A percentile compares a stretch with the other conserved stretches of the same genome.
Evolutionary conservation across 2,888 invertebrate genomes (phyloP).

Genomic region (Scaeva pyrastri): DNA sequence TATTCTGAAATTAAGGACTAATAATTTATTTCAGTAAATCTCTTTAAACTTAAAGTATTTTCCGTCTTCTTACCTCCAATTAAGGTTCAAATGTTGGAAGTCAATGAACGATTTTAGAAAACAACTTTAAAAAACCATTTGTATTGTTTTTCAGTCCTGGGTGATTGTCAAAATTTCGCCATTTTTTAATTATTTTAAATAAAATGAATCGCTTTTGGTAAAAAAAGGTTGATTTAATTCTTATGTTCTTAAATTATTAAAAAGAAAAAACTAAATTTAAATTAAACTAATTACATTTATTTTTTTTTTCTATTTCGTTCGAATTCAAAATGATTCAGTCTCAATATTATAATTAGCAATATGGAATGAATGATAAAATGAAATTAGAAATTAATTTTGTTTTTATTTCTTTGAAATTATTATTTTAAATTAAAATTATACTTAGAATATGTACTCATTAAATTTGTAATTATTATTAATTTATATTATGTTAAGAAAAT

Average conservation of each 20-base stretch:
- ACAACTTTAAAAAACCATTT: no score
- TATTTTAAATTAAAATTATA: slow-evolving; percentile 16
- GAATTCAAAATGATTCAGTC: slow-evolving; percentile 73
- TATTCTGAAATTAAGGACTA: no score
- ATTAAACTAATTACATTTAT: slow-evolving; percentile 39
- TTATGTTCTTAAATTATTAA: slow-evolving; percentile 25
- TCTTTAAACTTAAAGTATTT: no score
- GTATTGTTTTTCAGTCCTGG: no score
- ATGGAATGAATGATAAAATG: slow-evolving; percentile 64
- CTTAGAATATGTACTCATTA: slow-evolving; percentile 9
- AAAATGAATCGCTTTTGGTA: background rate
- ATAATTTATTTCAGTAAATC: no score
- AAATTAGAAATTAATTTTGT: slow-evolving; percentile 32
- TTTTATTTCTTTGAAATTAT: slow-evolving; percentile 12
- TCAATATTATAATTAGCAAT: slow-evolving; percentile 43
- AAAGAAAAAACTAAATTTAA: slow-evolving; percentile 38
- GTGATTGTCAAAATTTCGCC: no score
- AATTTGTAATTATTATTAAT: background rate
- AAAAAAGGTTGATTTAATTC: slow-evolving; percentile 21
- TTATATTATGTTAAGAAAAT: background rate
- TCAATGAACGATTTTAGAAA: no score
- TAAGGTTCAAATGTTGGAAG: no score
- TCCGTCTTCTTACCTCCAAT: no score
- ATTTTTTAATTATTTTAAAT: no score
- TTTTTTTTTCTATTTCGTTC: slow-evolving; percentile 39